phyloP scores from a whole-genome alignment of 2,888 invertebrate species.

The Atherix ibis region DNA sequence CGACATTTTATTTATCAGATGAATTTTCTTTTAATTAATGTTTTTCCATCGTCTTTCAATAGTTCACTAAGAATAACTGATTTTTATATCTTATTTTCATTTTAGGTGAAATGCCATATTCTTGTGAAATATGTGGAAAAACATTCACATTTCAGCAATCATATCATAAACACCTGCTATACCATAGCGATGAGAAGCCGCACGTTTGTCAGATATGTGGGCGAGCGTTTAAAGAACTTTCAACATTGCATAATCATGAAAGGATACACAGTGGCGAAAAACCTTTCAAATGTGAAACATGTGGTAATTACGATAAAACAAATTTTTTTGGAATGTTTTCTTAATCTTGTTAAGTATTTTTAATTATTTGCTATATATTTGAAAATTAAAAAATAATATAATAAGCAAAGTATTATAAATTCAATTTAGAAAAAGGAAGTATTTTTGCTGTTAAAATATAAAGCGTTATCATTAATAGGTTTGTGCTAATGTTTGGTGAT shows the following conservation, averaged over 20 bases:
- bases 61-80: too few relatives aligned
- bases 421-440: too few relatives aligned
- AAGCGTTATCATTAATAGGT: too few relatives aligned
- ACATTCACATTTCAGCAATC: constrained; percentile 83
- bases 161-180: constrained; percentile 73
- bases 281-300: constrained; percentile 74
- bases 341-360: not conserved
- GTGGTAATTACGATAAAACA: constrained; percentile 48
- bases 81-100: too few relatives aligned
- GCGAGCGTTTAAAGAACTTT: constrained; percentile 70
- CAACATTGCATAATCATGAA: constrained; percentile 74
- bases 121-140: constrained; percentile 64
- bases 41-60: too few relatives aligned
- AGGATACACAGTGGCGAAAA: constrained; percentile 64
- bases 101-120: constrained; percentile 75
- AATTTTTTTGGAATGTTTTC: not conserved
- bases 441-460: too few relatives aligned
- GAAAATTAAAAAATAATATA: not conserved
- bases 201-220: constrained; percentile 61
- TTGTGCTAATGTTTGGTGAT: too few relatives aligned
- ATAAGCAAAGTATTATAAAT: too few relatives aligned
- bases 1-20: constrained; percentile 5
- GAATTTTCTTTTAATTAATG: too few relatives aligned
- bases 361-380: not conserved
- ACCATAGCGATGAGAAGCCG: constrained; percentile 75